Evolutionary conservation across 2,888 invertebrate species (phyloP).

Genomic region (Ophioninae sp.): DNA sequence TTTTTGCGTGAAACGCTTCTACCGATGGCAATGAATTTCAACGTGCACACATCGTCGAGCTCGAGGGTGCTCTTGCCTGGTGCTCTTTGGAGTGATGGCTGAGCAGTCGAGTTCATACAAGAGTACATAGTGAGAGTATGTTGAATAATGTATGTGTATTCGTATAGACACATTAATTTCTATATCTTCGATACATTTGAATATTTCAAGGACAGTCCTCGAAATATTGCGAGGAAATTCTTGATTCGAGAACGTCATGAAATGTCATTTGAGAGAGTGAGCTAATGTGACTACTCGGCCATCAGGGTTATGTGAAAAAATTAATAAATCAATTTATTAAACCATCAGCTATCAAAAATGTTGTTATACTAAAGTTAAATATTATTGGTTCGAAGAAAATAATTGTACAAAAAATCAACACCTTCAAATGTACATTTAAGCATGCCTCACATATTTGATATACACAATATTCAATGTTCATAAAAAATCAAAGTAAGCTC

Average conservation of each 20-base stretch:
- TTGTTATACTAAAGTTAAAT: too few species aligned
- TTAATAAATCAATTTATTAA: too few species aligned
- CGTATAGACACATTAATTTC: background rate
- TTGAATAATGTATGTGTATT: background rate
- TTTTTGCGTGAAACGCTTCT: background rate
- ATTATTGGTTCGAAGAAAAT: too few species aligned
- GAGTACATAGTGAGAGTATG: background rate
- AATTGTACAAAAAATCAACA: too few species aligned
- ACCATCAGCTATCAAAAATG: too few species aligned
- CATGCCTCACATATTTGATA: too few species aligned
- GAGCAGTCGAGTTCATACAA: slow-evolving; percentile 24
- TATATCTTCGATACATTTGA: background rate
- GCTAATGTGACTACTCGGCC: too few species aligned
- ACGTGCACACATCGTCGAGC: slow-evolving; percentile 25
- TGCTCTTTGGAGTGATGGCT: slow-evolving; percentile 10
- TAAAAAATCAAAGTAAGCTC: too few species aligned
- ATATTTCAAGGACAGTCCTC: background rate
- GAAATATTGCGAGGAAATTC: background rate
- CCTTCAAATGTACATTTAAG: too few species aligned
- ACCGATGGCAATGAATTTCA: slow-evolving; percentile 37
- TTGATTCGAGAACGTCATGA: too few species aligned
- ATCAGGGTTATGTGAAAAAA: too few species aligned
- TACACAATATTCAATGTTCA: too few species aligned
- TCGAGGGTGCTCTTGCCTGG: slow-evolving; percentile 42
- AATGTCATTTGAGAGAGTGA: background rate